Evolutionary conservation across 2,797 vertebrate genomes (phyloP).

Genomic region (Naso thynnoides): DNA sequence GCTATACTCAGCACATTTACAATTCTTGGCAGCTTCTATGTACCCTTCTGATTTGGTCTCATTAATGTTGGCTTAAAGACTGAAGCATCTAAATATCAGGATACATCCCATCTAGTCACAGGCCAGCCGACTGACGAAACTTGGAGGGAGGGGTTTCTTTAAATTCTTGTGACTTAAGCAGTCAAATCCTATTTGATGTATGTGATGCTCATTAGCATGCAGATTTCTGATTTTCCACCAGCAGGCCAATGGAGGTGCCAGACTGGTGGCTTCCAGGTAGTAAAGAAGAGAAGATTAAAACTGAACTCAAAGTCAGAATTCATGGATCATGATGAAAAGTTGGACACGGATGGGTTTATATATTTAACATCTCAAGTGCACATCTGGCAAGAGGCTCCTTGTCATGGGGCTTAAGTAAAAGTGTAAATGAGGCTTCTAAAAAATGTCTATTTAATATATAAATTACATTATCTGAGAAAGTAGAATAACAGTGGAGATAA

Average conservation of each 20-base stretch:
- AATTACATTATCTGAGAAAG: background rate
- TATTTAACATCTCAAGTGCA: constrained; percentile 29
- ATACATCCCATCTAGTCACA: constrained; percentile 53
- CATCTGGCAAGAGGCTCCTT: constrained; percentile 20
- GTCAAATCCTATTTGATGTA: constrained; percentile 38
- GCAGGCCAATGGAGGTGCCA: constrained; percentile 24
- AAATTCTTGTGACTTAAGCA: constrained; percentile 38
- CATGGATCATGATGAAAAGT: constrained; percentile 37
- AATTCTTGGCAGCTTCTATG: constrained; percentile 53
- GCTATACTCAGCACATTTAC: constrained; percentile 69
- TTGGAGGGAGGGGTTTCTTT: constrained; percentile 18
- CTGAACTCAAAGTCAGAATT: constrained; percentile 31
- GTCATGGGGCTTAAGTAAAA: constrained; percentile 4
- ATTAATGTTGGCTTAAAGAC: constrained; percentile 58
- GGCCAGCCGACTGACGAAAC: constrained; percentile 47
- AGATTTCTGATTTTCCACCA: constrained; percentile 42
- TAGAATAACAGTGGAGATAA: background rate
- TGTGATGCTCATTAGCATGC: constrained; percentile 45
- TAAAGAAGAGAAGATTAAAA: constrained; percentile 45
- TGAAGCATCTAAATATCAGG: constrained; percentile 35
- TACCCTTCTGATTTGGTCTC: constrained; percentile 45
- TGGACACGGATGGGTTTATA: constrained; percentile 15
- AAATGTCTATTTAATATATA: background rate
- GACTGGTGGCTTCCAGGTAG: constrained; percentile 38
- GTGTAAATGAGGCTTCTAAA: background rate